A percentile compares a stretch with the other conserved stretches of the same genome.
These are phyloP conservation scores for Hycleus cichorii DNA, from an alignment of 1,140 invertebrate genomes.

Conservation along the genomic window DNA sequence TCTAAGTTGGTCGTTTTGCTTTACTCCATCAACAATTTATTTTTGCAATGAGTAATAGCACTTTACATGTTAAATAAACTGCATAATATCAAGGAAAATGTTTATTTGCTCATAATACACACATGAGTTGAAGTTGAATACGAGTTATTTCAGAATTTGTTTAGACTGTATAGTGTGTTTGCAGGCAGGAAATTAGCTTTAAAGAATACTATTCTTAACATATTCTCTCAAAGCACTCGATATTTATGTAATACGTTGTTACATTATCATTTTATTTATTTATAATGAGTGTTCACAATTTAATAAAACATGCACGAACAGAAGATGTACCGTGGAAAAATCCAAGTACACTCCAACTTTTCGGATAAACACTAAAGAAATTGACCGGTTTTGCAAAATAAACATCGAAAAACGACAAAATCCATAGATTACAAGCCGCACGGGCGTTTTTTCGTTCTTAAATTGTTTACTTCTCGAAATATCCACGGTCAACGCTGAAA, in stretches of 20 bases:
- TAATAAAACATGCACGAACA: no score
- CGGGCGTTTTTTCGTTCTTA: no score
- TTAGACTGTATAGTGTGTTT: neutral
- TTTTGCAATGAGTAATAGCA: conserved; percentile 12
- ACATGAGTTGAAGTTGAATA: neutral
- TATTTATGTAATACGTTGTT: neutral
- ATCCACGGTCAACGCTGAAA: no score
- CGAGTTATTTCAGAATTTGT: conserved; percentile 4
- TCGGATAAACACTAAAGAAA: no score
- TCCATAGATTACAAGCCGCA: no score
- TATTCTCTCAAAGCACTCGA: neutral
- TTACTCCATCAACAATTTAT: conserved; percentile 6
- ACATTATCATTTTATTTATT: neutral
- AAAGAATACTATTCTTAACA: neutral
- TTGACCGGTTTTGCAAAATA: no score
- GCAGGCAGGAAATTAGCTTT: neutral
- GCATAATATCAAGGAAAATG: conserved; percentile 1
- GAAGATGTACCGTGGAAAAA: no score
- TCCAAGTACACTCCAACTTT: no score
- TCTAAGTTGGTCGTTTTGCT: no score
- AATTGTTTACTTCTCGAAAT: no score
- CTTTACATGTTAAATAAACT: conserved; percentile 7
- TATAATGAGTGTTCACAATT: neutral
- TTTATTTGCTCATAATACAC: conserved; percentile 2
- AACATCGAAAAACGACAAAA: no score